These are phyloP conservation scores for Bursaphelenchus mucronatus DNA, from an alignment of 1,140 invertebrate genomes.

Conservation along the genomic window DNA sequence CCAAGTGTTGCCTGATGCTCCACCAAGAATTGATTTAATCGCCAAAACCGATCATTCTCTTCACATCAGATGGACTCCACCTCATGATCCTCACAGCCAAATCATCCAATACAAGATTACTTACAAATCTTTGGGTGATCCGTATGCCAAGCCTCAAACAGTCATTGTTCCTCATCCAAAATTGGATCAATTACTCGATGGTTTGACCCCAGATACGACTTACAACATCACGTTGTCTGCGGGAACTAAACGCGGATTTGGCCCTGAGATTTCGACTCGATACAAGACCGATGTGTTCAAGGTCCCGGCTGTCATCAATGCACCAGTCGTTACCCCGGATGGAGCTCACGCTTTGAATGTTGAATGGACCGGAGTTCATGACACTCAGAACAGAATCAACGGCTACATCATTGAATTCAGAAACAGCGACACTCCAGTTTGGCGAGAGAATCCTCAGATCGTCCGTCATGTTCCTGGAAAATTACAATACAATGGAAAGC, in stretches of 20 bases:
- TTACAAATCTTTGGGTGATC: slow-evolving; percentile 40
- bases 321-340: slow-evolving; percentile 54
- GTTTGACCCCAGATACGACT: slow-evolving; percentile 52
- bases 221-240: slow-evolving; percentile 60
- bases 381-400: slow-evolving; percentile 52
- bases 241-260: slow-evolving; percentile 49
- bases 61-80: slow-evolving; percentile 58
- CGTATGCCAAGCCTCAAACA: slow-evolving; percentile 43
- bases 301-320: slow-evolving; percentile 48
- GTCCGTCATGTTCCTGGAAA: slow-evolving; percentile 53
- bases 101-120: slow-evolving; percentile 58
- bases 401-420: slow-evolving; percentile 59
- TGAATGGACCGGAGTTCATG: slow-evolving; percentile 55
- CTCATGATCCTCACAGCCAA: slow-evolving; percentile 50
- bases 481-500: slow-evolving; percentile 45
- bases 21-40: slow-evolving; percentile 55
- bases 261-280: slow-evolving; percentile 57
- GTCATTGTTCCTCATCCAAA: slow-evolving; percentile 58
- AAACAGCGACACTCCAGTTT: slow-evolving; percentile 47
- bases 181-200: slow-evolving; percentile 54
- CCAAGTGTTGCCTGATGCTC: slow-evolving; percentile 59
- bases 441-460: slow-evolving; percentile 49
- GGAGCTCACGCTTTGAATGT: slow-evolving; percentile 54
- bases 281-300: slow-evolving; percentile 58
- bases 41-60: slow-evolving; percentile 61